Percentiles rank a stretch among this genome's conserved stretches.
phyloP scores from a whole-genome alignment of 2,113 vertebrate species.

The Lycaon pictus region DNA sequence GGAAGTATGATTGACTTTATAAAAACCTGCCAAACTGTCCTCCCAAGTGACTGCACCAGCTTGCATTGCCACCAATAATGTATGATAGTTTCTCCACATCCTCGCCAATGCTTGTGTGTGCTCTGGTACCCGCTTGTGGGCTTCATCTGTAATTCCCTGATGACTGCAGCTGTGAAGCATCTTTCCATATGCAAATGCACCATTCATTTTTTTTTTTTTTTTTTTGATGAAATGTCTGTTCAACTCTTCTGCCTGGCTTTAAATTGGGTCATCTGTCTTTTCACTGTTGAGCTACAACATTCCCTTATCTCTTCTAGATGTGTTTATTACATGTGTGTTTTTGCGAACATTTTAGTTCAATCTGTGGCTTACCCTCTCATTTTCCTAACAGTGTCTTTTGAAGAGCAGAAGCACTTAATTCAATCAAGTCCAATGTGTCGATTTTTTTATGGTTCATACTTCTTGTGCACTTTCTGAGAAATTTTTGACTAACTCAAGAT shows the following conservation, averaged over 20 bases:
- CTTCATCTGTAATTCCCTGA: neutral
- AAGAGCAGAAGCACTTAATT: neutral
- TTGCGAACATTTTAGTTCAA: neutral
- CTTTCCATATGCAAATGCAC: neutral
- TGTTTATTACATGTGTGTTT: neutral
- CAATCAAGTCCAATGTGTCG: neutral
- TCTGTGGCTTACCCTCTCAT: neutral
- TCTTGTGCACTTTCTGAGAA: neutral
- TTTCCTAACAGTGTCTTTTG: neutral
- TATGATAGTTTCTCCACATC: fast-evolving
- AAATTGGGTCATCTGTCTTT: neutral
- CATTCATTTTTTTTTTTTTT: neutral
- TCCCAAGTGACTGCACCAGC: neutral
- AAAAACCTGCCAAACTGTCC: neutral
- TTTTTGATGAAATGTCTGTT: neutral
- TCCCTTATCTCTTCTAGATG: neutral
- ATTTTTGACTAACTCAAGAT: neutral
- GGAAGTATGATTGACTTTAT: fast-evolving
- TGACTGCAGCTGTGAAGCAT: neutral
- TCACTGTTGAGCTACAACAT: fast-evolving
- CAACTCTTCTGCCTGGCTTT: neutral
- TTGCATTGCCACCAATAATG: fast-evolving
- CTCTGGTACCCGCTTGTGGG: fast-evolving
- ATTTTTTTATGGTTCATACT: neutral
- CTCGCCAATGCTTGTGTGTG: fast-evolving